Evolutionary conservation across 2,113 vertebrate genomes (phyloP).

Genomic region (Rhodinocichla rosea): DNA sequence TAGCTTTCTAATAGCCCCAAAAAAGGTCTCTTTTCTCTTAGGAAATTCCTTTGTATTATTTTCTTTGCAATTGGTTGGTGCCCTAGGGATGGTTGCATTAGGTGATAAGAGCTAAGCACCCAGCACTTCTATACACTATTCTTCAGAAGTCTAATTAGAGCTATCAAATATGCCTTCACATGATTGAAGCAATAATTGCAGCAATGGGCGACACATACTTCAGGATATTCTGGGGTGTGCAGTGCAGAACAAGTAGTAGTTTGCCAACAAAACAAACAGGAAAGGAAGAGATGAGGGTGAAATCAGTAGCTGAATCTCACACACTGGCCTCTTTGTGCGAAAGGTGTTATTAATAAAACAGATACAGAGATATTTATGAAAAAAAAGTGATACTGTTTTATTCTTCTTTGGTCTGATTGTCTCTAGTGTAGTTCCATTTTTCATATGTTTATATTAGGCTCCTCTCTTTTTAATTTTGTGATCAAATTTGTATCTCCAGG

Average conservation of each 20-base stretch:
- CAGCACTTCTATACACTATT: neutral
- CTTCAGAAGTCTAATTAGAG: neutral
- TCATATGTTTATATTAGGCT: accelerated
- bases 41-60: neutral
- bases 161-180: neutral
- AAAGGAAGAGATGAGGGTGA: neutral
- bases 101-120: neutral
- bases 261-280: neutral
- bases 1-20: neutral
- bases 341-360: neutral
- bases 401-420: neutral
- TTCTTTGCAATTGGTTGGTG: neutral
- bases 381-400: neutral
- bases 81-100: neutral
- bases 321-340: neutral
- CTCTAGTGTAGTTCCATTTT: neutral
- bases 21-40: neutral
- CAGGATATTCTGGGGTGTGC: neutral
- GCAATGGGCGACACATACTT: neutral
- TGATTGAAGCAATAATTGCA: neutral
- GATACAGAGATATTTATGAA: neutral
- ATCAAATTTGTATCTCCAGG: neutral
- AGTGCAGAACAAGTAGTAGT: neutral
- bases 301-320: neutral
- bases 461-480: neutral